Evolutionary conservation across 92 coral and sea anemone genomes (phyloP), one percentile per base, ranked within the genome.

Genomic region (Siderastrea radians): DNA sequence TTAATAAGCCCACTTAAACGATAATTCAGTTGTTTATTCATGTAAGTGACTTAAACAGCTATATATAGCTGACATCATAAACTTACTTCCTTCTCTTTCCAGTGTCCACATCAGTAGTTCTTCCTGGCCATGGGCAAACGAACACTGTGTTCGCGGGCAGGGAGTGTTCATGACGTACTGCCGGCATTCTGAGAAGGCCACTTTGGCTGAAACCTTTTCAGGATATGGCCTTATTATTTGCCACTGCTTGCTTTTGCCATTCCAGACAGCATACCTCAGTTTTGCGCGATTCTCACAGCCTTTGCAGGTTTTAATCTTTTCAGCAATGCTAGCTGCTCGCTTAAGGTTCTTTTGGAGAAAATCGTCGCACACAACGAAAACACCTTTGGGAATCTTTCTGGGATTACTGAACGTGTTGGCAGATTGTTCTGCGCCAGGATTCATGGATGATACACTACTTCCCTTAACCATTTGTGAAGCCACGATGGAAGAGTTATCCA

Each of bases 91-190:
- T 74, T 88, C 82, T 51, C 96, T 63, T 53, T 95, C 96, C 89
- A 88, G 78, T 7, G 93, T 91, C 98, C 98, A 95, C 79, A 94
- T 82, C 19, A 8, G 12, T 16, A 45, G 49, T 71, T 95, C 98
- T 49, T 49, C 65, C 46, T 89, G 90, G 44, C 98, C 96, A 81
- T 95, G 98, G n/a, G 95, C 94, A 86, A 93, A 95, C 5, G 86
- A 88, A 69, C 98, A 93, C 43, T 80, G 84, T 5, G 3, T 58
- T 77, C 63, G 86, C 2, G 5, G 46, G 74, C 98, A 95, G 0
- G 71, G 88, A 4, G n/a, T 54, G 14, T 82, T 68, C 2, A 12
- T 16, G 51, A 57, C 49, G 67, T 84, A 95, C 19, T 91, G 77
- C 12, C 64, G 86, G 79, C 98, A 95, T 5, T 51, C 16, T 55